Percentiles rank a stretch among this genome's conserved stretches.
These are phyloP conservation scores for Rhagium mordax DNA, from an alignment of 2,888 invertebrate species.

Conservation along the genomic window DNA sequence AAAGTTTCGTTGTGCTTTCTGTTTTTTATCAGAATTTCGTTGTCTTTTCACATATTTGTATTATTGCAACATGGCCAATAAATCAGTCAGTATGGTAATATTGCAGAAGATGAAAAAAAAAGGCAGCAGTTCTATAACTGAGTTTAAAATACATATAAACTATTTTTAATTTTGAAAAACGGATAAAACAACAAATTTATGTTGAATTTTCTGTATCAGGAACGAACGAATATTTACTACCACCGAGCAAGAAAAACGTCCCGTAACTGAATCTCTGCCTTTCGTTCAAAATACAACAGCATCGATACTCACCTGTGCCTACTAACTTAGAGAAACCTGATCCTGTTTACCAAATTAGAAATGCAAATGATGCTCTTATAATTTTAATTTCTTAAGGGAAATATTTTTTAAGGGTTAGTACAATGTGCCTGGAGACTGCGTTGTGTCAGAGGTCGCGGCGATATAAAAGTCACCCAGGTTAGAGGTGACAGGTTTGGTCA, in stretches of 20 bases:
- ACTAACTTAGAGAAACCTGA: conserved; percentile 43
- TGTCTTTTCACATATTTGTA: too few relatives aligned
- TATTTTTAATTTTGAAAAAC: too few relatives aligned
- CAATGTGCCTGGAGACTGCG: not conserved
- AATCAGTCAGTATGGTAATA: too few relatives aligned
- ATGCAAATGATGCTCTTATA: conserved; percentile 57
- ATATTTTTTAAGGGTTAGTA: conserved; percentile 37
- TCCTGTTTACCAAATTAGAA: conserved; percentile 51
- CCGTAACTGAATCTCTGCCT: conserved; percentile 42
- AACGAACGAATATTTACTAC: not conserved
- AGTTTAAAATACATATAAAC: too few relatives aligned
- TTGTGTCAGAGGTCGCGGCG: conserved; percentile 35
- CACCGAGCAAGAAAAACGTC: conserved; percentile 23
- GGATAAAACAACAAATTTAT: too few relatives aligned
- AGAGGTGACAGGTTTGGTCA: conserved; percentile 63
- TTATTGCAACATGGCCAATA: too few relatives aligned
- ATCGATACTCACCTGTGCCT: conserved; percentile 36
- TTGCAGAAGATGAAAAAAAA: too few relatives aligned
- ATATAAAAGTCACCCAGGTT: conserved; percentile 45
- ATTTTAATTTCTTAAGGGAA: conserved; percentile 53
- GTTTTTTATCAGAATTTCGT: too few relatives aligned
- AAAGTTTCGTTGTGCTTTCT: too few relatives aligned
- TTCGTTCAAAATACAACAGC: conserved; percentile 4
- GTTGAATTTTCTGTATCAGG: too few relatives aligned
- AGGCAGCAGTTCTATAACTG: too few relatives aligned